Conservation (phyloP, 2,888 invertebrate species). For the Pseudeuparius sepicola region DNA sequence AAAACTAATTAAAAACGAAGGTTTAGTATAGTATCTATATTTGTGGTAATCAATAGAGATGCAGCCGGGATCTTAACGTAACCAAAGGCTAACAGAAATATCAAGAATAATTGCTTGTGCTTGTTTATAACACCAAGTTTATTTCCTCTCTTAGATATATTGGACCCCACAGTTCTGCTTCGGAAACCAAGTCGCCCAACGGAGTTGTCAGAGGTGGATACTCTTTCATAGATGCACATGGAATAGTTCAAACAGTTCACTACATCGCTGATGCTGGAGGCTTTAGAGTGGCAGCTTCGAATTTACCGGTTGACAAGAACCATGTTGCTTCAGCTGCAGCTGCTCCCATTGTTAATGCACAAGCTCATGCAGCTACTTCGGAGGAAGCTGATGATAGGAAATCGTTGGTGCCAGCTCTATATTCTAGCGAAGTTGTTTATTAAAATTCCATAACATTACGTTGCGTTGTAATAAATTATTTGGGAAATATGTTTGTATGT, state of each 20-base stretch:
- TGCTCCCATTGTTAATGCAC: background rate
- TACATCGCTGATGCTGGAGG: conserved; percentile 54
- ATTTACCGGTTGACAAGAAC: conserved; percentile 41
- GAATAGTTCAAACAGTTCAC: conserved; percentile 52
- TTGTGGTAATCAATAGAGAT: too few species aligned
- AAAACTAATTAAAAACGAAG: too few species aligned
- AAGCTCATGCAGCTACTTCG: too few species aligned
- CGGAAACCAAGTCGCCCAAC: conserved; percentile 49
- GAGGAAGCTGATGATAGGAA: too few species aligned
- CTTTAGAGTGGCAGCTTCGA: conserved; percentile 55
- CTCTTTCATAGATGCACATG: conserved; percentile 59
- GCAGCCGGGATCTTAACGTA: too few species aligned
- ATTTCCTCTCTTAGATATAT: conserved; percentile 14
- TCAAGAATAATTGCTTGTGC: too few species aligned
- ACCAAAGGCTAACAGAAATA: too few species aligned
- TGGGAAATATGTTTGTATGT: background rate
- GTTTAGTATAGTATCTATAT: too few species aligned
- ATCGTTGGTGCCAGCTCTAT: too few species aligned
- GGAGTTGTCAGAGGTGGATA: conserved; percentile 56
- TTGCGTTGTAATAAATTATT: background rate
- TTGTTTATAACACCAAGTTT: background rate
- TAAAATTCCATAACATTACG: background rate
- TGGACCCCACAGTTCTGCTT: conserved; percentile 53
- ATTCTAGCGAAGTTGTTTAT: conserved; percentile 1
- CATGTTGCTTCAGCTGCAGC: conserved; percentile 11